These are phyloP conservation scores for Heloderma charlesbogerti DNA, from an alignment of 2,113 vertebrate genomes.

Conservation along the genomic window DNA sequence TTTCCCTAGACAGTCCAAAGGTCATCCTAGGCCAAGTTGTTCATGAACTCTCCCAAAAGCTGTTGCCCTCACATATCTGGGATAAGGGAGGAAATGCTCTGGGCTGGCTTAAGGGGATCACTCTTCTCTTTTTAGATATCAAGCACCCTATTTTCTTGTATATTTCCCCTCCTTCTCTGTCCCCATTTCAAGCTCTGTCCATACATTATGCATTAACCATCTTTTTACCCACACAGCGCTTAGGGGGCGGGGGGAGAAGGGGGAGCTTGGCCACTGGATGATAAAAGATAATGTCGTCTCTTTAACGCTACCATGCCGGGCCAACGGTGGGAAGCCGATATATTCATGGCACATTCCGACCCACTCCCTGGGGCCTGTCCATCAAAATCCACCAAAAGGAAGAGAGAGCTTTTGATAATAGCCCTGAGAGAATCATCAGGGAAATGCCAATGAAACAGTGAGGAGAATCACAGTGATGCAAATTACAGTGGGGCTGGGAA, in stretches of 20 bases:
- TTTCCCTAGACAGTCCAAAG: neutral
- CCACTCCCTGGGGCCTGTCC: neutral
- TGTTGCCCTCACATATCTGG: neutral
- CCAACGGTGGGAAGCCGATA: neutral
- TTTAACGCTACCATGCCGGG: neutral
- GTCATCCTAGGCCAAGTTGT: neutral
- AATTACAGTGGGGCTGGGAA: neutral
- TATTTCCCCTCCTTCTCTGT: neutral
- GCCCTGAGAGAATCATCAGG: slow-evolving; percentile 12
- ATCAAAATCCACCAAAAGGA: slow-evolving; percentile 7
- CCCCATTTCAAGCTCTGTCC: neutral
- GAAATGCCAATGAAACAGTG: neutral
- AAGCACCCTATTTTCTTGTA: neutral
- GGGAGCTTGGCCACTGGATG: neutral
- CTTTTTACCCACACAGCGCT: slow-evolving; percentile 13
- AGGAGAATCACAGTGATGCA: neutral
- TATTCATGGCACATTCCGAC: neutral
- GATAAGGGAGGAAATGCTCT: neutral
- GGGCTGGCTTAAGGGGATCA: neutral
- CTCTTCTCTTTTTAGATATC: neutral
- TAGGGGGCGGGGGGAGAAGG: neutral
- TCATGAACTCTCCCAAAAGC: neutral
- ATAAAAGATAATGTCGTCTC: neutral
- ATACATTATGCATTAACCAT: neutral
- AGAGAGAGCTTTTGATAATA: slow-evolving; percentile 27